A percentile compares a stretch with the other conserved stretches of the same genome.
phyloP scores from a whole-genome alignment of 2,888 invertebrate species.

The Artemia sinica region DNA sequence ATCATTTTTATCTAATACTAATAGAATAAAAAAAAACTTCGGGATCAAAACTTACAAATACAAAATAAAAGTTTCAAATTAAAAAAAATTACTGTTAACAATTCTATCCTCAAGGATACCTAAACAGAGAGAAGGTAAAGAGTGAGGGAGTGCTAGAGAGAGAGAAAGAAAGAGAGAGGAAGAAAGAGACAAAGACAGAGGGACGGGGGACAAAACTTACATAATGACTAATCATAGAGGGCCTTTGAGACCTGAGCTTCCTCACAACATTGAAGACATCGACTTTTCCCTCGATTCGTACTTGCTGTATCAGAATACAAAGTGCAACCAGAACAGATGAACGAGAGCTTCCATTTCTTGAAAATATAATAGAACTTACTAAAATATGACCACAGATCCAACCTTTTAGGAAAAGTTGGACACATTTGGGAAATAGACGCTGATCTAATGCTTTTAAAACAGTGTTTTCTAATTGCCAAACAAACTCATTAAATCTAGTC shows the following conservation, averaged over 20 bases:
- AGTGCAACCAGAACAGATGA: conserved; percentile 77
- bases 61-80: not conserved
- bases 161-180: too few species aligned
- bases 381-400: conserved; percentile 39
- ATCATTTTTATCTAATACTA: too few species aligned
- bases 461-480: too few species aligned
- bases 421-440: too few species aligned
- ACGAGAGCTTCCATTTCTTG: conserved; percentile 61
- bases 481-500: too few species aligned
- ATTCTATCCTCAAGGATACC: not conserved
- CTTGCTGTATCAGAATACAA: conserved; percentile 64
- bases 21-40: too few species aligned
- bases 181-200: not conserved
- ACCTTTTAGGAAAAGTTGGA: conserved; percentile 24
- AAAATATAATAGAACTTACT: conserved; percentile 32
- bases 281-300: conserved; percentile 62
- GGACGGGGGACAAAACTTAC: conserved; percentile 39
- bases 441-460: too few species aligned
- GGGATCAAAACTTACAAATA: too few species aligned
- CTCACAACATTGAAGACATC: conserved; percentile 68
- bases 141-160: too few species aligned
- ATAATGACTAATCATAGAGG: conserved; percentile 62
- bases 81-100: conserved; percentile 18
- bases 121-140: conserved; percentile 12
- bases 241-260: conserved; percentile 65